Evolutionary conservation across 1,140 invertebrate genomes (phyloP), one percentile per base, ranked within the genome.

Genomic region (Penaeus japonicus): DNA sequence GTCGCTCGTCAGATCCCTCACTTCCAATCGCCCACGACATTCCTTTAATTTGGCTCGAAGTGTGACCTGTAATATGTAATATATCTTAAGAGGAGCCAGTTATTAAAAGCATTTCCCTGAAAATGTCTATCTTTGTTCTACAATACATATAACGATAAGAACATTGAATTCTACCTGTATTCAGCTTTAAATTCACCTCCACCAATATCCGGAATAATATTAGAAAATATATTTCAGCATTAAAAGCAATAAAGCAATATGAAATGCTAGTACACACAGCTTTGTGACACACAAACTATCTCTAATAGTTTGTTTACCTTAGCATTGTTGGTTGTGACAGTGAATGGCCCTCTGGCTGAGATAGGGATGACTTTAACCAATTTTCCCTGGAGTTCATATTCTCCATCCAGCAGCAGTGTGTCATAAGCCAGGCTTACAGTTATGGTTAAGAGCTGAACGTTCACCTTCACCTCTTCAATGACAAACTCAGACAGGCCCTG

Each of bases 401-500:
- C 81, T n/a, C 89, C 89, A 32, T 88, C 86, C 18, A 90, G 82
- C 54, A 70, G 35, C 24, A 90, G 82, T 22, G 86, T 85, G 15
- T 84, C 78, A 53, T 85, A 85, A 4, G 75, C n/a, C 54, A 90
- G 89, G 77, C 57, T 80, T 22, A 90, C 39, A 4, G 73, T 82
- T 18, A 88, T 78, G 20, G 89, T 88, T 59, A 90, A 59, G 4
- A 85, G 57, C 70, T 88, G 85, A 1, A 90, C 82, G 39, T 90
- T 90, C 32, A 90, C 73, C 27, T 62, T 82, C 27, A 90, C 89
- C 30, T 90, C 86, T 27, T 90, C 89, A 20, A 90, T 88, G 57
- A 79, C 73, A 53, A 87, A 90, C 18, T 90, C 89, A 10, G 89
- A 90, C 10, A 90, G 82, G n/a, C 89, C 89, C 89, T 89, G 75